phyloP scores from a whole-genome alignment of 1,140 invertebrate species.

The Bombyx mandarina region DNA sequence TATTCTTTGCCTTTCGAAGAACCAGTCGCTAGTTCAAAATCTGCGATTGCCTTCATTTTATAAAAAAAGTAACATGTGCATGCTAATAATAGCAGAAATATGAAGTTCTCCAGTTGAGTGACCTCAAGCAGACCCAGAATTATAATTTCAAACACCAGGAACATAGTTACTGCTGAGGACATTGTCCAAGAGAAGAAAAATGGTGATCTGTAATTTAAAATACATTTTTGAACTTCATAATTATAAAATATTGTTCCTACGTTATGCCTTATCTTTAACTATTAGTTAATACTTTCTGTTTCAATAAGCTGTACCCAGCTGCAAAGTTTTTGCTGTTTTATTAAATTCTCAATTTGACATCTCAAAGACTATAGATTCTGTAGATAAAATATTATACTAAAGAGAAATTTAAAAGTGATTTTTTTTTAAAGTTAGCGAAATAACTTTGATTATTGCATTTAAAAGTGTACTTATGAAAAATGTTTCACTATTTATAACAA shows the following conservation, averaged over 20 bases:
- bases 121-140: constrained; percentile 78
- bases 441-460: no score
- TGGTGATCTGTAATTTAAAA: constrained; percentile 68
- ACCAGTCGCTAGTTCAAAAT: constrained; percentile 44
- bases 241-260: neutral
- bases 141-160: constrained; percentile 76
- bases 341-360: no score
- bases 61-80: constrained; percentile 73
- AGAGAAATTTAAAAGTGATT: no score
- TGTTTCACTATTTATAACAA: no score
- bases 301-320: no score
- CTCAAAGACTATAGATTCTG: no score
- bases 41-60: constrained; percentile 71
- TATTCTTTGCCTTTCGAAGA: constrained; percentile 52
- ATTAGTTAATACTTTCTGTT: no score
- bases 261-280: neutral
- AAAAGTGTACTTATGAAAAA: no score
- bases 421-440: no score
- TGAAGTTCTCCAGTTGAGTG: constrained; percentile 76
- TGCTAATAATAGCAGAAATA: constrained; percentile 73
- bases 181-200: constrained; percentile 80
- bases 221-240: constrained; percentile 5
- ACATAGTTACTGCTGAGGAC: constrained; percentile 74
- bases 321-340: no score
- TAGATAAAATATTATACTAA: no score